These are phyloP conservation scores for Galago senegalensis DNA, from an alignment of 2,797 vertebrate genomes.

Conservation along the genomic window DNA sequence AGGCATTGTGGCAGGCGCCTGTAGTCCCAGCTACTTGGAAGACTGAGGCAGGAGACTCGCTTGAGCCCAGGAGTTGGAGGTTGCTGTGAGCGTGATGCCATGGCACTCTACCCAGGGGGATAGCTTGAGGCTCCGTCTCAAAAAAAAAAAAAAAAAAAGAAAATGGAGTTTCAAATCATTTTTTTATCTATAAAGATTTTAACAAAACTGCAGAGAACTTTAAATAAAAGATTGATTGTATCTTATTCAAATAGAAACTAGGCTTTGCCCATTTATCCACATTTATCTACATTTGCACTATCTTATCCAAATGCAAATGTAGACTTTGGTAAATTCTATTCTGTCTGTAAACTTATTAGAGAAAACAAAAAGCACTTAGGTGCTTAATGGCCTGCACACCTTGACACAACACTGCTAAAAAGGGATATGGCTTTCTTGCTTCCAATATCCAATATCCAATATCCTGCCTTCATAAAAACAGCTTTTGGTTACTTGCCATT, in stretches of 20 bases:
- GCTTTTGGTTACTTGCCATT: slow-evolving; percentile 22
- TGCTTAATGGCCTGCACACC: not conserved
- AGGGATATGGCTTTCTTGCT: not conserved
- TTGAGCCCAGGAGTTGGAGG: too few relatives aligned
- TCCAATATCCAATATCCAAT: not conserved
- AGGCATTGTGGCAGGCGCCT: too few relatives aligned
- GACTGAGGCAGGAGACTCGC: too few relatives aligned
- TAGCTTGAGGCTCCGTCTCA: too few relatives aligned
- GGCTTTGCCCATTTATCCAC: not conserved
- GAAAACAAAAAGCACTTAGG: not conserved
- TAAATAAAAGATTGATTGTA: not conserved
- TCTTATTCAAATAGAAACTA: slow-evolving; percentile 37
- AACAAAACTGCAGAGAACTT: slow-evolving; percentile 28
- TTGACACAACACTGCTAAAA: not conserved
- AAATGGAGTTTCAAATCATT: slow-evolving; percentile 5
- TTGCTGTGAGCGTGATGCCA: too few relatives aligned
- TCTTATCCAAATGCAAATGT: not conserved
- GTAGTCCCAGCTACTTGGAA: too few relatives aligned
- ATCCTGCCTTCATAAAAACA: not conserved
- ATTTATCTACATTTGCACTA: too few relatives aligned
- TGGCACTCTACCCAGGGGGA: too few relatives aligned
- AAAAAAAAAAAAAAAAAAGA: not conserved
- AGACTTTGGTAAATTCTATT: not conserved
- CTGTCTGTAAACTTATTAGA: not conserved
- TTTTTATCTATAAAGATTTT: not conserved